Conservation (phyloP, 2,797 vertebrate genomes). For the Dromococcyx pavoninus region DNA sequence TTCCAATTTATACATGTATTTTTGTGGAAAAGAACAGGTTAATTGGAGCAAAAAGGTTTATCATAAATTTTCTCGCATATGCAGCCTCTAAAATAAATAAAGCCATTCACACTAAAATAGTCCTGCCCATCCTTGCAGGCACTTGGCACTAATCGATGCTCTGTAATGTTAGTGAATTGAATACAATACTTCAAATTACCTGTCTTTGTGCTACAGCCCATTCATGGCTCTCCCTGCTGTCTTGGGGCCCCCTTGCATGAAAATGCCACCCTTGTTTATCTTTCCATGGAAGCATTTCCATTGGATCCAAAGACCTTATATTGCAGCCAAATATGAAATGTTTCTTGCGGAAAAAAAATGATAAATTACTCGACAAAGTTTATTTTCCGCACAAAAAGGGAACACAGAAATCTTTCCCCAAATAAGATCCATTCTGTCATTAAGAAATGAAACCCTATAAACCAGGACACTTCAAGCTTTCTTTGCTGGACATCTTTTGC, state of each 20-base stretch:
- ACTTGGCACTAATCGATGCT: not conserved
- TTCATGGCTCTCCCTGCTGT: not conserved
- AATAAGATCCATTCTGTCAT: not conserved
- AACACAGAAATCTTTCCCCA: accelerated
- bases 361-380: not conserved
- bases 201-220: not conserved
- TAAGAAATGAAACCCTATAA: not conserved
- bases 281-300: not conserved
- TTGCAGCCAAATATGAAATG: not conserved
- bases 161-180: not conserved
- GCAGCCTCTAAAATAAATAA: not conserved
- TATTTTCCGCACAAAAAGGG: not conserved
- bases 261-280: not conserved
- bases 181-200: not conserved
- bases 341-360: not conserved
- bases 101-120: accelerated
- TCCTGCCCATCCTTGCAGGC: not conserved
- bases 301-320: not conserved
- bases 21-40: not conserved
- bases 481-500: not conserved
- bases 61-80: accelerated
- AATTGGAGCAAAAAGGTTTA: not conserved
- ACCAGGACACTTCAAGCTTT: not conserved
- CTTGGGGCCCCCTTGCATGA: accelerated
- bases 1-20: not conserved